A percentile compares a stretch with the other conserved stretches of the same genome.
phyloP scores from a whole-genome alignment of 1,140 invertebrate genomes.

The Lutraria rhynchaena region DNA sequence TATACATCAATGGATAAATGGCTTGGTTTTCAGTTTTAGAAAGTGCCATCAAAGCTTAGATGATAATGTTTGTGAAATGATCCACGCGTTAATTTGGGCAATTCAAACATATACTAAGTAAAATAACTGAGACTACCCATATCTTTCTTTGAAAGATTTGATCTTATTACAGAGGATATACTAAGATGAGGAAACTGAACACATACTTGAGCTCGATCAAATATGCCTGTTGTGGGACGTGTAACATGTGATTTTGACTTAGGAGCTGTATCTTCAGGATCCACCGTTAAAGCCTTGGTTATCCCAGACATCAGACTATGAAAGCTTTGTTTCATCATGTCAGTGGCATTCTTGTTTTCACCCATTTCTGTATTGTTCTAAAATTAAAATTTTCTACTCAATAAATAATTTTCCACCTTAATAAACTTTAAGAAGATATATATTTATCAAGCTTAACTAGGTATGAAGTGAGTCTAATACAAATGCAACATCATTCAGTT shows the following conservation, averaged over 20 bases:
- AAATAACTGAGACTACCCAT: no score
- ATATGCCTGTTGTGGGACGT: slow-evolving; percentile 54
- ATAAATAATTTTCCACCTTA: not conserved
- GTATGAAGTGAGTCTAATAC: no score
- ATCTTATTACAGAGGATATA: no score
- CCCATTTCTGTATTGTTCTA: not conserved
- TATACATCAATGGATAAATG: no score
- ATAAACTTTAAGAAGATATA: not conserved
- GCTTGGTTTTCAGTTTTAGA: no score
- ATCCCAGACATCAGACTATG: slow-evolving; percentile 86
- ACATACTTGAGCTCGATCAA: slow-evolving; percentile 76
- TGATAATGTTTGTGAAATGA: no score
- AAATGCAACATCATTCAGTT: no score
- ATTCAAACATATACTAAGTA: no score
- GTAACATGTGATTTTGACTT: slow-evolving; percentile 6
- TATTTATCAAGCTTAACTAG: not conserved
- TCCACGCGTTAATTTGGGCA: no score
- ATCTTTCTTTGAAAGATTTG: no score
- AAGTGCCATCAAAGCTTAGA: no score
- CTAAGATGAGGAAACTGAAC: no score
- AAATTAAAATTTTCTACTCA: not conserved
- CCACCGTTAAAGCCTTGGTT: slow-evolving; percentile 87
- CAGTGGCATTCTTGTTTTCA: slow-evolving; percentile 85
- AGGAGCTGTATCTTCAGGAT: slow-evolving; percentile 86
- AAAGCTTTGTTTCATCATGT: slow-evolving; percentile 87